Evolutionary conservation across 2,888 invertebrate species (phyloP), one percentile per base, ranked within the genome.

Genomic region (Keiferia lycopersicella): DNA sequence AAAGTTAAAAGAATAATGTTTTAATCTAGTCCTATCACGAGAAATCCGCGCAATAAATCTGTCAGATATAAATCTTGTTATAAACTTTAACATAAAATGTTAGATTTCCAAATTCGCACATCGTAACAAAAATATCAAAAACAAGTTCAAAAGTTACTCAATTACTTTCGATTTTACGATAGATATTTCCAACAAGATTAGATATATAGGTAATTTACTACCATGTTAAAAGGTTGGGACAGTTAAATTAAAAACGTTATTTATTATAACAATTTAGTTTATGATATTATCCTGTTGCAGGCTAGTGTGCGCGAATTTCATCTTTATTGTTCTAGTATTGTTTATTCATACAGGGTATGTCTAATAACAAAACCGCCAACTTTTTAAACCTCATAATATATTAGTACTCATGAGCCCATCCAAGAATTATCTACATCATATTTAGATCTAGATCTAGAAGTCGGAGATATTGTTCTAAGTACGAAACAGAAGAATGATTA

Each of bases 61-160:
- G 3, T 34, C 26, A 2, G 26, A 6, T 26, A 4, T 4, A 34
- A 34, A 34, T 34, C 6, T 34, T 8, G 10, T 8, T 10, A 8
- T 10, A 34, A 4, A 34, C 34, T 8, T 30, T 8, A 4, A 34
- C 8, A 7, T 8, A 26, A 26, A 26, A 77, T 41, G 41, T 14
- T 41, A 1, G 14, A 14, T 6, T 45, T n/a, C n/a, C 3, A 16
- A 45, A 14, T 45, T 45, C 45, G 45, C 45, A 8, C n/a, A 45
- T 45, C 16, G 45, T n/a, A 16, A 10, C 34, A 8, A 34, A 45
- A 45, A n/a, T 45, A 16, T 8, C 11, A 16, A n/a, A 45, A 45
- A 45, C 45, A n/a, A n/a, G 45, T 45, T 45, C 45, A 45, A 16
- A 16, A 34, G 4, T 4, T 34, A 34, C 34, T n/a, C 16, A 45